A percentile compares a stretch with the other conserved stretches of the same genome.
Evolutionary conservation across 2,888 invertebrate genomes (phyloP).

Genomic region (Pandemis heparana): DNA sequence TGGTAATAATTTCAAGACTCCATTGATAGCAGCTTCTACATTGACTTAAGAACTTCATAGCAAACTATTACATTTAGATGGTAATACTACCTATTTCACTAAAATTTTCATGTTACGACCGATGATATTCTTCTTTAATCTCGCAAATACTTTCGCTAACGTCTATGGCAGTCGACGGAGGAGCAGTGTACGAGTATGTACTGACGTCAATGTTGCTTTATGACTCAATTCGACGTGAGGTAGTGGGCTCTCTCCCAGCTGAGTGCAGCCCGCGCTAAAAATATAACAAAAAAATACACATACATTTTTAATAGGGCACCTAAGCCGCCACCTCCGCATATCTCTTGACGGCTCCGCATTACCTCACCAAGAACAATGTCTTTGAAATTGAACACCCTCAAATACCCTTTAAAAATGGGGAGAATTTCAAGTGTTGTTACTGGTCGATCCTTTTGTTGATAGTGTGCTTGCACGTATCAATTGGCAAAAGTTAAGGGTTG

Average conservation of each 20-base stretch:
- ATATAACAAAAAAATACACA: slow-evolving; percentile 75
- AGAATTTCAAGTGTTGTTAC: slow-evolving; percentile 19
- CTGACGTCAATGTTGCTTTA: slow-evolving; percentile 82
- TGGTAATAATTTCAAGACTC: not conserved
- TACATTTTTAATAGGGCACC: slow-evolving; percentile 57
- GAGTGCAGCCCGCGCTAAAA: slow-evolving; percentile 80
- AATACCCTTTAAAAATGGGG: slow-evolving; percentile 4
- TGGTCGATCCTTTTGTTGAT: slow-evolving; percentile 6
- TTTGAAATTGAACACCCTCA: slow-evolving; percentile 15
- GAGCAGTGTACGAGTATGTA: slow-evolving; percentile 59
- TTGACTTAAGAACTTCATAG: slow-evolving; percentile 3
- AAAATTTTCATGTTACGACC: slow-evolving; percentile 5
- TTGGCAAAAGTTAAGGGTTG: slow-evolving; percentile 33
- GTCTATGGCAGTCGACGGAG: slow-evolving; percentile 38
- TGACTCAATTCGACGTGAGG: slow-evolving; percentile 76
- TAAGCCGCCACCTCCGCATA: slow-evolving; percentile 44
- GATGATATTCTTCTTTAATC: slow-evolving; percentile 28
- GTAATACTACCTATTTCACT: slow-evolving; percentile 12
- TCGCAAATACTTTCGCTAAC: slow-evolving; percentile 44
- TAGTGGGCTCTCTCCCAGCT: slow-evolving; percentile 74
- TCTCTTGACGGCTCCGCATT: slow-evolving; percentile 21
- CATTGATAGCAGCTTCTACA: slow-evolving; percentile 3
- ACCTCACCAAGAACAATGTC: not conserved
- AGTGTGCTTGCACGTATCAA: slow-evolving; percentile 32
- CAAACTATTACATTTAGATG: slow-evolving; percentile 4